Evolutionary conservation across 2,113 vertebrate species (phyloP).

Genomic region (Quiscalus mexicanus): DNA sequence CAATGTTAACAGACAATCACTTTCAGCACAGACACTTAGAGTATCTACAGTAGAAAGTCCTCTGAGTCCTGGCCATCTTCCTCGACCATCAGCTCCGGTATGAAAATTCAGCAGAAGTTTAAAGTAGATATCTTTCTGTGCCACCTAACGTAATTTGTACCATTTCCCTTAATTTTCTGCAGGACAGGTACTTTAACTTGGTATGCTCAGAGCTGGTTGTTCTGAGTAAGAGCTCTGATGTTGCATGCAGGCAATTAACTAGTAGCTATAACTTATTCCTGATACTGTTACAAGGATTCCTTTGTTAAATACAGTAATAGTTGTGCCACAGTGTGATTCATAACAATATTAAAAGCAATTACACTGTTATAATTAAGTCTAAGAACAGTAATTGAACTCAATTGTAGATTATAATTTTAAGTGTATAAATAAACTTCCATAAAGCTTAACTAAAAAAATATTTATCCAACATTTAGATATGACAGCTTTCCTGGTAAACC

Average conservation of each 20-base stretch:
- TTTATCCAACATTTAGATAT: neutral
- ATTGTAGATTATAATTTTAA: neutral
- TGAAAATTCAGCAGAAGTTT: neutral
- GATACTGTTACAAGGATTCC: neutral
- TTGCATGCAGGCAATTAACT: neutral
- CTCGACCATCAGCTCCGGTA: constrained; percentile 54
- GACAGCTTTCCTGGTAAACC: neutral
- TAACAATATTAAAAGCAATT: neutral
- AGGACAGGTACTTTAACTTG: neutral
- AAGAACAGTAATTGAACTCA: neutral
- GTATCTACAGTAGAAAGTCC: constrained; percentile 11
- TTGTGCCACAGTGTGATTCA: neutral
- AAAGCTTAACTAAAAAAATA: neutral
- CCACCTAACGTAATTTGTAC: neutral
- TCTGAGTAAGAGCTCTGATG: neutral
- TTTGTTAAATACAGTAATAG: neutral
- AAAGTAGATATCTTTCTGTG: neutral
- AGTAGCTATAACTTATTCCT: neutral
- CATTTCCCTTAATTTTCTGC: neutral
- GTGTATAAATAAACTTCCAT: neutral
- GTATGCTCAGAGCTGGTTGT: neutral
- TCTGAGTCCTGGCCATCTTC: neutral
- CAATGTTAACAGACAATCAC: neutral
- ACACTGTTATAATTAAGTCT: neutral
- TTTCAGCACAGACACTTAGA: constrained; percentile 42